These are phyloP conservation scores for Nowickia ferox DNA, from an alignment of 2,888 invertebrate species.

Conservation along the genomic window DNA sequence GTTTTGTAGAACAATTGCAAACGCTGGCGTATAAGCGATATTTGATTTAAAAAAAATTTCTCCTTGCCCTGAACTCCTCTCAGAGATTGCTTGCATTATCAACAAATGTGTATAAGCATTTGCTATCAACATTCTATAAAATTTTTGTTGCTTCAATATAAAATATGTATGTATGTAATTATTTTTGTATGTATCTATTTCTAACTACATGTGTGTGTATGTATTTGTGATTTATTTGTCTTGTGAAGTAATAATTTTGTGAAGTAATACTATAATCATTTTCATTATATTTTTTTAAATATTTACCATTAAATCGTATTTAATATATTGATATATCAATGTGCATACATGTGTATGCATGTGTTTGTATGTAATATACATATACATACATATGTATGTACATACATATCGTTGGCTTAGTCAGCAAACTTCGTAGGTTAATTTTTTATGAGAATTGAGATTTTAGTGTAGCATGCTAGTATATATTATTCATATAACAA, in stretches of 20 bases:
- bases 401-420: too few relatives aligned
- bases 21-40: too few relatives aligned
- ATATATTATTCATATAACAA: too few relatives aligned
- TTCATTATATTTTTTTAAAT: slow-evolving; percentile 14
- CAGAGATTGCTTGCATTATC: background rate
- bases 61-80: background rate
- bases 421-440: too few relatives aligned
- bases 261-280: slow-evolving; percentile 16
- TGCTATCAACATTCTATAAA: slow-evolving; percentile 14
- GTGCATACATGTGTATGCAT: slow-evolving; percentile 8
- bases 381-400: too few relatives aligned
- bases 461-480: too few relatives aligned
- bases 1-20: too few relatives aligned
- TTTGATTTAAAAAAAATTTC: too few relatives aligned
- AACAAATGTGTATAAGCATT: slow-evolving; percentile 13
- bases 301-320: slow-evolving; percentile 19
- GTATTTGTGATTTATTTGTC: slow-evolving; percentile 45
- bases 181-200: slow-evolving; percentile 8
- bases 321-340: slow-evolving; percentile 1
- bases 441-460: too few relatives aligned
- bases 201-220: slow-evolving; percentile 18
- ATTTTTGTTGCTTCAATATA: background rate
- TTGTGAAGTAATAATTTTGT: slow-evolving; percentile 17
- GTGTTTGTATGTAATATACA: slow-evolving; percentile 14
- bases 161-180: background rate